Evolutionary conservation across 2,888 invertebrate species (phyloP).

Genomic region (Ceramica pisi): DNA sequence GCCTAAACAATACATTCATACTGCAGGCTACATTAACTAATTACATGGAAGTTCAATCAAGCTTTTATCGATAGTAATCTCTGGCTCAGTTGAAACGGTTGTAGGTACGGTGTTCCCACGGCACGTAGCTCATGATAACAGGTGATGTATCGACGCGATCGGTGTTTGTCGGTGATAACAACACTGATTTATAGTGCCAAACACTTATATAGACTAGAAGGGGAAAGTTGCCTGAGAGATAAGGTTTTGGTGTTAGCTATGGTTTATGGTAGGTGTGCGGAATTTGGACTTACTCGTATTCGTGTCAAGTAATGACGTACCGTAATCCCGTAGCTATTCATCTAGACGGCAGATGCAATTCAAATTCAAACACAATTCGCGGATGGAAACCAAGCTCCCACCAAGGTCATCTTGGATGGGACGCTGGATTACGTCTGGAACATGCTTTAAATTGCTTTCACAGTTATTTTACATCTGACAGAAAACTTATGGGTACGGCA

Average conservation of each 20-base stretch:
- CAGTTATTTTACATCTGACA: too few species aligned
- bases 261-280: too few species aligned
- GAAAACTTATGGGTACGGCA: too few species aligned
- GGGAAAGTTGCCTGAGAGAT: slow-evolving; percentile 55
- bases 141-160: slow-evolving; percentile 68
- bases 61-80: slow-evolving; percentile 47
- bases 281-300: background rate
- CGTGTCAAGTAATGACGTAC: background rate
- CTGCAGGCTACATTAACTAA: slow-evolving; percentile 21
- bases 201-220: slow-evolving; percentile 51
- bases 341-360: too few species aligned
- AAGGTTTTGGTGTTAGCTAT: slow-evolving; percentile 18
- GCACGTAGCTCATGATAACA: slow-evolving; percentile 63
- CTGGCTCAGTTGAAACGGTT: slow-evolving; percentile 47
- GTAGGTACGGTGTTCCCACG: slow-evolving; percentile 67
- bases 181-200: slow-evolving; percentile 62
- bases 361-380: too few species aligned
- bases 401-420: too few species aligned
- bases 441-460: too few species aligned
- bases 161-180: slow-evolving; percentile 63
- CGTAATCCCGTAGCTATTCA: too few species aligned
- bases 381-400: too few species aligned
- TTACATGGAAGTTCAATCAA: slow-evolving; percentile 57
- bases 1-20: slow-evolving; percentile 1
- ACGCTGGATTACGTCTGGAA: too few species aligned